These are phyloP conservation scores for Lethrus apterus DNA, from an alignment of 1,140 invertebrate species.

Conservation along the genomic window DNA sequence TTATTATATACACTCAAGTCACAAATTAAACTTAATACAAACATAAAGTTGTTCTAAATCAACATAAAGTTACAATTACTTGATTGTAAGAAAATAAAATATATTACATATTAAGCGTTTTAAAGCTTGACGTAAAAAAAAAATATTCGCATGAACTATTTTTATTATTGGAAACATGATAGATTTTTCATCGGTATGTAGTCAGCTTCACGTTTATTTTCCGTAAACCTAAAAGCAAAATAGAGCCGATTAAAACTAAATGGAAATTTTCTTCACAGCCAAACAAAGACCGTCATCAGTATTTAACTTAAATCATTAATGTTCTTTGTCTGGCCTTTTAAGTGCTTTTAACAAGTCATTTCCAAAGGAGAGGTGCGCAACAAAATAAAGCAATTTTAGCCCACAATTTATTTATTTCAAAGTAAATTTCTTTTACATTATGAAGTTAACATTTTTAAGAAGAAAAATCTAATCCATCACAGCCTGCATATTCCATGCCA, in stretches of 20 bases:
- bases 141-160: background rate
- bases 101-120: too few relatives aligned
- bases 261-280: too few relatives aligned
- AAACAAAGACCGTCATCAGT: too few relatives aligned
- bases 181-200: conserved; percentile 41
- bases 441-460: conserved; percentile 10
- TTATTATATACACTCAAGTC: background rate
- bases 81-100: too few relatives aligned
- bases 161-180: conserved; percentile 34
- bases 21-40: conserved; percentile 10
- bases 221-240: conserved; percentile 34
- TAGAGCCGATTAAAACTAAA: too few relatives aligned
- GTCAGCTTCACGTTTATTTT: conserved; percentile 34
- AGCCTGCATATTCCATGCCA: conserved; percentile 14
- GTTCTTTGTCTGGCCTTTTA: too few relatives aligned
- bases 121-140: conserved; percentile 3
- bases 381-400: conserved; percentile 3
- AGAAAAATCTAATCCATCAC: conserved; percentile 12
- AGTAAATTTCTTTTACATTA: conserved; percentile 15
- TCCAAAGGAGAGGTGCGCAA: too few relatives aligned
- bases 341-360: too few relatives aligned
- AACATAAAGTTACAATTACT: too few relatives aligned
- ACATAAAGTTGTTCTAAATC: background rate
- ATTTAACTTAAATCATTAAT: too few relatives aligned
- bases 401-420: conserved; percentile 14